Evolutionary conservation across 2,113 vertebrate genomes (phyloP).

Genomic region (Corvus cornix): DNA sequence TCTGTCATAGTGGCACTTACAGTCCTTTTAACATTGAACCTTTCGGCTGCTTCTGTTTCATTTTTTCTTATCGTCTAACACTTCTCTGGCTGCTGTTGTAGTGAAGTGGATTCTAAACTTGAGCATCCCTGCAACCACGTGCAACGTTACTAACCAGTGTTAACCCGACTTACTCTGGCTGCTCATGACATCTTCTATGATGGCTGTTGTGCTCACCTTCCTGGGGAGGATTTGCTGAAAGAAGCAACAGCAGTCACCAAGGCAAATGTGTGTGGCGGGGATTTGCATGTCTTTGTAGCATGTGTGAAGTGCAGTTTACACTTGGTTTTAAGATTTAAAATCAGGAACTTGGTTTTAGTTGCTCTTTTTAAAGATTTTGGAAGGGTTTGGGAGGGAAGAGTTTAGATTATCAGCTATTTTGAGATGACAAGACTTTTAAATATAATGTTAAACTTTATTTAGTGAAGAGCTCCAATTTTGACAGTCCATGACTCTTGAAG

Average conservation of each 20-base stretch:
- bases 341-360: constrained; percentile 15
- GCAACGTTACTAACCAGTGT: constrained; percentile 82
- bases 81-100: constrained; percentile 75
- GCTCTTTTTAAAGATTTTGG: neutral
- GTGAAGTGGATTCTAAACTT: constrained; percentile 76
- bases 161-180: constrained; percentile 76
- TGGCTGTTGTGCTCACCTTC: constrained; percentile 71
- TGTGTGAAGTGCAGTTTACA: constrained; percentile 74
- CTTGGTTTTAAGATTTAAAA: neutral
- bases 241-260: constrained; percentile 78
- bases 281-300: constrained; percentile 82
- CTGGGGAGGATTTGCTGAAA: constrained; percentile 72
- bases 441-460: constrained; percentile 16
- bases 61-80: constrained; percentile 69
- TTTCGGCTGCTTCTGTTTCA: constrained; percentile 71
- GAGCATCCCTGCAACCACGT: constrained; percentile 63
- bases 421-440: neutral
- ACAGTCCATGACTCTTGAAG: constrained; percentile 29
- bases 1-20: constrained; percentile 59
- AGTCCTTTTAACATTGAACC: constrained; percentile 70
- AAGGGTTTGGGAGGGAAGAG: constrained; percentile 34
- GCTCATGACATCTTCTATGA: constrained; percentile 70
- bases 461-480: constrained; percentile 32
- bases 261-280: constrained; percentile 70
- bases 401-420: neutral